These are phyloP conservation scores for Doryteuthis pealeii DNA, from an alignment of 1,140 invertebrate species.

Conservation along the genomic window DNA sequence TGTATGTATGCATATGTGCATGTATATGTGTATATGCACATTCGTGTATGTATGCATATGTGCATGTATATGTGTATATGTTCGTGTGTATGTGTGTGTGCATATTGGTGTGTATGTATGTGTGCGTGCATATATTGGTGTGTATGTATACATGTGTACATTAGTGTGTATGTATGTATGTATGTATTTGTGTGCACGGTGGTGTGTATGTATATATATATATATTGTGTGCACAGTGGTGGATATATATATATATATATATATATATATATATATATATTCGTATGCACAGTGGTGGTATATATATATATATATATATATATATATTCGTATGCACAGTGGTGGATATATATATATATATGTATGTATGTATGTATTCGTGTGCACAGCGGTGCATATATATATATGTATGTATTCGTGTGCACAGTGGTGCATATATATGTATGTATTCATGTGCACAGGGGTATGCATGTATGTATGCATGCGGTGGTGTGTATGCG, in stretches of 20 bases:
- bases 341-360: neutral
- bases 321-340: neutral
- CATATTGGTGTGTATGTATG: neutral
- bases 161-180: neutral
- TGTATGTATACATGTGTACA: neutral
- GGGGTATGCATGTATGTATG: neutral
- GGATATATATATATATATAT: neutral
- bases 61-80: neutral
- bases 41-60: neutral
- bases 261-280: neutral
- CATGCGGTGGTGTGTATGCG: too few species aligned
- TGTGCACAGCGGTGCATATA: conserved; percentile 3
- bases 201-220: neutral
- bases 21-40: neutral
- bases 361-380: neutral
- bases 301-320: neutral
- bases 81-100: conserved; percentile 2
- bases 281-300: too few species aligned
- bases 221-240: neutral
- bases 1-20: neutral
- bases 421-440: neutral
- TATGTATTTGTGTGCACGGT: too few species aligned
- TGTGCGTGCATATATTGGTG: neutral
- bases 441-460: neutral
- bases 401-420: neutral